Percentiles rank a stretch among this genome's conserved stretches.
phyloP scores from a whole-genome alignment of 2,113 vertebrate genomes.

The Actenoides hombroni region DNA sequence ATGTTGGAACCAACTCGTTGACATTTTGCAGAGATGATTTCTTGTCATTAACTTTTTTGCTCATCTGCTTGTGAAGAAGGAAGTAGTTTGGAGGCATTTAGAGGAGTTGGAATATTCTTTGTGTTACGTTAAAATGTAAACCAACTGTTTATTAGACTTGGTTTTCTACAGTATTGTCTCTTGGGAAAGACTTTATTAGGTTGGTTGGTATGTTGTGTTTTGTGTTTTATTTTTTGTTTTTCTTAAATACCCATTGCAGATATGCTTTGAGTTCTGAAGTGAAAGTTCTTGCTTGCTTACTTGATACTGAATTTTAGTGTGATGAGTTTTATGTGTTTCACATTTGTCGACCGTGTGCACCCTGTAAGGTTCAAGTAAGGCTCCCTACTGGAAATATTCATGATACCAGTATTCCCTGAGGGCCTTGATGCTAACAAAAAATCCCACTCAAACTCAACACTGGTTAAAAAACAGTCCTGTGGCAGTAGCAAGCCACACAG shows the following conservation, averaged over 20 bases:
- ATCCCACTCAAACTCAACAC: not conserved
- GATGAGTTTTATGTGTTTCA: not conserved
- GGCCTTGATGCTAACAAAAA: not conserved
- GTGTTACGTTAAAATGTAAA: not conserved
- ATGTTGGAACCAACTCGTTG: rapidly evolving
- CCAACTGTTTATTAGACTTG: not conserved
- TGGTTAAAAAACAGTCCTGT: not conserved
- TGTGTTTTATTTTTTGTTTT: not conserved
- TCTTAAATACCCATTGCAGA: not conserved
- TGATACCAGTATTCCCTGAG: not conserved
- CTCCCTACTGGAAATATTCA: not conserved
- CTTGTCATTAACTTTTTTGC: not conserved
- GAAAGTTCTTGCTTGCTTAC: not conserved
- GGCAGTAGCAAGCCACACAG: not conserved
- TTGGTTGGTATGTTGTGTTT: not conserved
- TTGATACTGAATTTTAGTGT: not conserved
- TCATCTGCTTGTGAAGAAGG: not conserved
- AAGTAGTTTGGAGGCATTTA: not conserved
- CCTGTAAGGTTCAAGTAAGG: not conserved
- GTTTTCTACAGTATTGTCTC: not conserved
- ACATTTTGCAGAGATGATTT: not conserved
- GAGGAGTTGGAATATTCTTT: not conserved
- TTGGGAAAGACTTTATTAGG: not conserved
- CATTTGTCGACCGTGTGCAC: not conserved
- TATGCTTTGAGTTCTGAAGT: not conserved